Evolutionary conservation across 2,113 vertebrate genomes (phyloP), one percentile per base, ranked within the genome.

Genomic region (Podiceps cristatus): DNA sequence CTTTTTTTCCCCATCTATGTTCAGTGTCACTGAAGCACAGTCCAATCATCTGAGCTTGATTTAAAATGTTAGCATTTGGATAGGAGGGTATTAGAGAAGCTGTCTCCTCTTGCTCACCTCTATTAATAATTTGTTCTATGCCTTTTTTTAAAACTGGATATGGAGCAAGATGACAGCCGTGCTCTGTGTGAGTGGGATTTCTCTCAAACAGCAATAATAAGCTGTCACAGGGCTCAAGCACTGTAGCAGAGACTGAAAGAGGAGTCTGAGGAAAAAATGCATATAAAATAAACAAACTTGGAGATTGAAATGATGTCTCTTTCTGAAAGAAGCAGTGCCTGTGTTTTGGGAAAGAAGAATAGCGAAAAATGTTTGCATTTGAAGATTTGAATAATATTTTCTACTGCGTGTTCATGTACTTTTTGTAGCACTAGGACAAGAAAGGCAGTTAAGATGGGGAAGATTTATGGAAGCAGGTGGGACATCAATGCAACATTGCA

Each of bases 181-280:
- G 66, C 20, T 59, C 75, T 67, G 14, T 60, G 68, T 45, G 64
- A 93, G 37, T 85, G 44, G 50, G 53, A 75, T 91, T 96, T 93
- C 68, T 94, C 52, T 77, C 71, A 74, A 59, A 95, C 23, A 96
- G 72, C 94, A 92, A 92, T 81, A 93, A 91, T 80, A 77, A 90
- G 68, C 82, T 95, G 60, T 92, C 66, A 74, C 44, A 44, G 52
- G 52, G 33, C 42, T 73, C 44, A 85, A 86, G 58, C 27, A 52
- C 56, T 68, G 14, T 33, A 88, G 23, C 58, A 90, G 40, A 67
- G 31, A 56, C n/a, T 3, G 2, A 85, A 89, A 74, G 64, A 80
- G 11, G 18, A 83, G 4, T 27, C 90, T 49, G 71, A 77, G 42
- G 29, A 89, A 40, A 87, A 76, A 67, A 50, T 18, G 5, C 10